phyloP scores from a whole-genome alignment of 1,140 invertebrate species.

The Hydropsyche tenuis region DNA sequence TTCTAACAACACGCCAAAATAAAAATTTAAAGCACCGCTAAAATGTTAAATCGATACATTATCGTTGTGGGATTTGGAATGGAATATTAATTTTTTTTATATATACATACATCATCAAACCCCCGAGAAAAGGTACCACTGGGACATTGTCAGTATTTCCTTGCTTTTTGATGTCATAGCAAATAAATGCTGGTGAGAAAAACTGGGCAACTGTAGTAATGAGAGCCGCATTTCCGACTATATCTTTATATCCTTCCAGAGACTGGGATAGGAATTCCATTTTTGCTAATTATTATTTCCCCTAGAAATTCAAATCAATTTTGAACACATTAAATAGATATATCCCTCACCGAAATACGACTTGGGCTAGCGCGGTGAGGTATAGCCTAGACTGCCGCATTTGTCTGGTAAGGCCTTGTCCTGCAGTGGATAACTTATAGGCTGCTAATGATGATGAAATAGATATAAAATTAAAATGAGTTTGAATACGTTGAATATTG shows the following conservation, averaged over 20 bases:
- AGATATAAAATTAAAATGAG: not conserved
- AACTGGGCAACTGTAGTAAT: slow-evolving; percentile 70
- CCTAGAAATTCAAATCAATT: not conserved
- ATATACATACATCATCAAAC: slow-evolving; percentile 73
- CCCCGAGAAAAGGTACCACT: slow-evolving; percentile 74
- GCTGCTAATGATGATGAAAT: not conserved
- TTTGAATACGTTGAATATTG: not conserved
- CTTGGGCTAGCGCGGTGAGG: too few species aligned
- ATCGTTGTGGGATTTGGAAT: not conserved
- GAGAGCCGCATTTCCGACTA: slow-evolving; percentile 63
- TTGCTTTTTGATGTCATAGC: slow-evolving; percentile 73
- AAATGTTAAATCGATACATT: slow-evolving; percentile 42
- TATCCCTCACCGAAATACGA: too few species aligned
- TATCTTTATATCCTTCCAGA: slow-evolving; percentile 64
- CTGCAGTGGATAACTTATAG: too few species aligned
- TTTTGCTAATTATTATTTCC: not conserved
- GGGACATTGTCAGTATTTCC: slow-evolving; percentile 67
- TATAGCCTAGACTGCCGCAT: too few species aligned
- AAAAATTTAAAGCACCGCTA: slow-evolving; percentile 74
- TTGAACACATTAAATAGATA: not conserved
- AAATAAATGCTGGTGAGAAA: slow-evolving; percentile 70
- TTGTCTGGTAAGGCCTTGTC: too few species aligned
- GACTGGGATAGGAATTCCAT: slow-evolving; percentile 60
- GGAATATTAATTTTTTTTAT: not conserved
- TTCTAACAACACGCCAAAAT: slow-evolving; percentile 71